These are phyloP conservation scores for Bos javanicus DNA, from an alignment of 2,113 vertebrate species.

Conservation along the genomic window DNA sequence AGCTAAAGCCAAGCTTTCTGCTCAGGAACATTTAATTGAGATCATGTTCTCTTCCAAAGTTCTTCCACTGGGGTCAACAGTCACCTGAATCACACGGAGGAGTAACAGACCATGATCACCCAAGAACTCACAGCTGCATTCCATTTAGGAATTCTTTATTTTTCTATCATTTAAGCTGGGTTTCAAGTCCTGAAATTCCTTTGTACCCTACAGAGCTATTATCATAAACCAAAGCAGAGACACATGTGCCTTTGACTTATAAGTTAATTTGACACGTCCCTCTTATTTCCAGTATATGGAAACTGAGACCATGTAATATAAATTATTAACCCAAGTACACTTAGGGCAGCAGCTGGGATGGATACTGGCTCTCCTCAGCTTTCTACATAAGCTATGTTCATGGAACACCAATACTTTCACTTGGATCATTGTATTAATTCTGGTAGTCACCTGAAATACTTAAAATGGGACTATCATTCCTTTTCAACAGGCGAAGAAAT, in stretches of 20 bases:
- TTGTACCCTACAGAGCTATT: background rate
- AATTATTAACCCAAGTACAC: background rate
- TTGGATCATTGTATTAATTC: background rate
- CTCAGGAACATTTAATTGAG: slow-evolving; percentile 45
- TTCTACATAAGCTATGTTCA: background rate
- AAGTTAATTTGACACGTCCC: background rate
- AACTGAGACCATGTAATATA: background rate
- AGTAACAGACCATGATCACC: background rate
- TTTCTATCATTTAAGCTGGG: background rate
- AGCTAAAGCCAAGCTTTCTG: slow-evolving; percentile 48
- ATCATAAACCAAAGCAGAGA: background rate
- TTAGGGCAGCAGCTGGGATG: background rate
- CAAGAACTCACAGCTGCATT: background rate
- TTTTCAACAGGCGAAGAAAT: background rate
- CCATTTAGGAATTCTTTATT: background rate
- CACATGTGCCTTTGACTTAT: background rate
- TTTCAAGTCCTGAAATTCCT: background rate
- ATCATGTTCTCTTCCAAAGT: slow-evolving; percentile 37
- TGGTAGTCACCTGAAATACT: background rate
- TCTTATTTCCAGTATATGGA: background rate
- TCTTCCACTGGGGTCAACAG: background rate
- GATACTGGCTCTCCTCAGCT: background rate
- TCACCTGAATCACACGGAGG: background rate
- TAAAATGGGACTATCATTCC: background rate
- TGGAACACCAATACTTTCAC: background rate